These are phyloP conservation scores for Drosophila kohkoa DNA, from an alignment of 1,140 invertebrate species.

Conservation along the genomic window DNA sequence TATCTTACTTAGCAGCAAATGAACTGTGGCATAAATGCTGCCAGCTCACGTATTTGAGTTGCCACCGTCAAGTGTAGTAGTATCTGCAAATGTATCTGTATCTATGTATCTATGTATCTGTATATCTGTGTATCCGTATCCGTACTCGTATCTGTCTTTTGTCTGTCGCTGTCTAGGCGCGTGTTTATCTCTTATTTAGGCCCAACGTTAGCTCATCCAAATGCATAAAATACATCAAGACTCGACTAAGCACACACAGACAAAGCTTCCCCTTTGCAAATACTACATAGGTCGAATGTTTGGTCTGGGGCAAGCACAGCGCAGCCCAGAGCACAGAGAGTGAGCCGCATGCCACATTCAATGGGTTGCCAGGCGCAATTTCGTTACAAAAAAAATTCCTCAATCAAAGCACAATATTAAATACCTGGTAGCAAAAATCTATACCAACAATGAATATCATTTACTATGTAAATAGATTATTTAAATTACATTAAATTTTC, in stretches of 20 bases:
- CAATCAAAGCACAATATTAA: not conserved
- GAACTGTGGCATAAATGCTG: slow-evolving; percentile 46
- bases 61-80: slow-evolving; percentile 11
- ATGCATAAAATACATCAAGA: slow-evolving; percentile 29
- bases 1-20: slow-evolving; percentile 28
- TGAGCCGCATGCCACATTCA: slow-evolving; percentile 5
- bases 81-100: not conserved
- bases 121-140: not conserved
- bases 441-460: too few relatives aligned
- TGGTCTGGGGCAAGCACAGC: slow-evolving; percentile 9
- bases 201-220: slow-evolving; percentile 35
- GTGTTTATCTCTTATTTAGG: slow-evolving; percentile 62
- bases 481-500: too few relatives aligned
- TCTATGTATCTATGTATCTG: not conserved
- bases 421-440: not conserved
- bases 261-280: not conserved
- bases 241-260: not conserved
- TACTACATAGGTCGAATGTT: not conserved
- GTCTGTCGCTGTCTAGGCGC: not conserved
- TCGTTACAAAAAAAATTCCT: not conserved
- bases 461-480: too few relatives aligned
- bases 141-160: too few relatives aligned
- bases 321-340: not conserved
- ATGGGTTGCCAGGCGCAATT: slow-evolving; percentile 1
- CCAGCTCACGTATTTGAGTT: slow-evolving; percentile 46